Percentiles rank a stretch among this genome's conserved stretches.
These are phyloP conservation scores for Acarapis woodi DNA, from an alignment of 1,140 invertebrate genomes.

Conservation along the genomic window DNA sequence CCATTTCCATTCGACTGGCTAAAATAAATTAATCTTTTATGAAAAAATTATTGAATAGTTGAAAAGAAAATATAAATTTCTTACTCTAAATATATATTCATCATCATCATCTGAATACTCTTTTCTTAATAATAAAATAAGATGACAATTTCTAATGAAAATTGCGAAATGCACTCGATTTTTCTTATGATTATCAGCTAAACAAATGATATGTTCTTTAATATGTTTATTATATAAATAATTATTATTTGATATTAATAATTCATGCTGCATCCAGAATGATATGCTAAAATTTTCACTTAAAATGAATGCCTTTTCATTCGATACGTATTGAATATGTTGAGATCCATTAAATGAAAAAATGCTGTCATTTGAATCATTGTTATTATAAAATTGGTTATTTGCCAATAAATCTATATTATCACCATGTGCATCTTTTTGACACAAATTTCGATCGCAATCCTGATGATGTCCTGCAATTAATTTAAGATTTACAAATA, in stretches of 20 bases:
- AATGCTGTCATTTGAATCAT: too few species aligned
- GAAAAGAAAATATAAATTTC: too few species aligned
- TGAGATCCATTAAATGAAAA: too few species aligned
- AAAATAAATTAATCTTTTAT: conserved; percentile 69
- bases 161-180: conserved; percentile 91
- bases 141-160: conserved; percentile 79
- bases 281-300: conserved; percentile 54
- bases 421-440: too few species aligned
- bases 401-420: too few species aligned
- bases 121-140: conserved; percentile 64
- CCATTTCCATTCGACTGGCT: conserved; percentile 79
- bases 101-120: too few species aligned
- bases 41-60: too few species aligned
- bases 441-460: conserved; percentile 72
- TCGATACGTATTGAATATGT: too few species aligned
- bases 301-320: too few species aligned
- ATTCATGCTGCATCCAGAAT: conserved; percentile 68
- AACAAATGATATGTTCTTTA: conserved; percentile 82
- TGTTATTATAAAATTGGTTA: too few species aligned
- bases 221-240: conserved; percentile 40
- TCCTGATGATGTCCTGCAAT: conserved; percentile 40
- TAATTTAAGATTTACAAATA: conserved; percentile 33
- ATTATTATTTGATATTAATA: too few species aligned
- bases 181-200: conserved; percentile 61
- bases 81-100: conserved; percentile 8